phyloP scores from a whole-genome alignment of 2,797 vertebrate species.

The Pteropus rufus region DNA sequence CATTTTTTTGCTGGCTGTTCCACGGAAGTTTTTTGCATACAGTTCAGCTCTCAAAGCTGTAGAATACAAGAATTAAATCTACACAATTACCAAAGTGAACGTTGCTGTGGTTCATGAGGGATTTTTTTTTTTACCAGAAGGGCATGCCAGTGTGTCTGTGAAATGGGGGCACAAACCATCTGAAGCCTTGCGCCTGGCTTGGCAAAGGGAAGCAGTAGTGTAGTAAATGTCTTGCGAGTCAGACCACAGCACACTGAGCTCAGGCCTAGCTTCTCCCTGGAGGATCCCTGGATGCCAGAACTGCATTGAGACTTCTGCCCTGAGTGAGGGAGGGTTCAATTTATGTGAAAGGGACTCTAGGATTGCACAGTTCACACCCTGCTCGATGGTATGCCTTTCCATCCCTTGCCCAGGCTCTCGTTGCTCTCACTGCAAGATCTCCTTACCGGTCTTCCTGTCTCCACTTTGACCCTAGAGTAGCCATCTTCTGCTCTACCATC shows the following conservation, averaged over 20 bases:
- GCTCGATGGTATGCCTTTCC: background rate
- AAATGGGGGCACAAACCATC: background rate
- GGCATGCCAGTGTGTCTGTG: background rate
- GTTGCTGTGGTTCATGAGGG: background rate
- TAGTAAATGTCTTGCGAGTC: background rate
- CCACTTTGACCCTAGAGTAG: background rate
- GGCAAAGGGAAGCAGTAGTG: background rate
- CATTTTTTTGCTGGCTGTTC: conserved; percentile 8
- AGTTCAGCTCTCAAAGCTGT: background rate
- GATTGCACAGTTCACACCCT: background rate
- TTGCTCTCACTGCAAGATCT: background rate
- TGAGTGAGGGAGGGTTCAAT: background rate
- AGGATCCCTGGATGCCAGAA: background rate
- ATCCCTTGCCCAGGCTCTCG: background rate
- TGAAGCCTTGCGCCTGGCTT: background rate
- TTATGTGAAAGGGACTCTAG: background rate
- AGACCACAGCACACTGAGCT: background rate
- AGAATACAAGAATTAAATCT: background rate
- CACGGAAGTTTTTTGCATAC: background rate
- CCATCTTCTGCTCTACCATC: background rate
- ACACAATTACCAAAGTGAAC: background rate
- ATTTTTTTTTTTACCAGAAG: background rate
- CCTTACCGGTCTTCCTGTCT: background rate
- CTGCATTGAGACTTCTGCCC: background rate
- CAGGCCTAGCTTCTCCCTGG: background rate